A percentile compares a stretch with the other conserved stretches of the same genome.
These are phyloP conservation scores for Monopis laevigella DNA, from an alignment of 2,888 invertebrate species.

Conservation along the genomic window DNA sequence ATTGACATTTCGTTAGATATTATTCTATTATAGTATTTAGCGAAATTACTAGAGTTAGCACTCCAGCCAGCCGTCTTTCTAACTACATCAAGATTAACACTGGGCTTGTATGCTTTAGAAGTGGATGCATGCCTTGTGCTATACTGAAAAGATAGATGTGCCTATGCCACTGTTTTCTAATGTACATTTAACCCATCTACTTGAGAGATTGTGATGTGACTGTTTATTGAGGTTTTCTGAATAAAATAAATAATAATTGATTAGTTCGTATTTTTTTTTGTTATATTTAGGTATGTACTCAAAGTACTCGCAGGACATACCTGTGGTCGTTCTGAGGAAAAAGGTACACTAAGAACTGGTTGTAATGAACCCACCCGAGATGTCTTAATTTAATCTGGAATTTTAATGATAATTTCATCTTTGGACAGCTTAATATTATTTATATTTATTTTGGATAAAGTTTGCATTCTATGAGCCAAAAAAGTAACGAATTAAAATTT, in stretches of 20 bases:
- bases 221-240: conserved; percentile 14
- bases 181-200: conserved; percentile 19
- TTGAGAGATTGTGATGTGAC: conserved; percentile 18
- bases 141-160: conserved; percentile 15
- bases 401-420: conserved; percentile 9
- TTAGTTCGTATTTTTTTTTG: no score
- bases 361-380: conserved; percentile 14
- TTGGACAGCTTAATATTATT: conserved; percentile 13
- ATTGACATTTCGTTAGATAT: conserved; percentile 8
- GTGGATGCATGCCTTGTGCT: conserved; percentile 23
- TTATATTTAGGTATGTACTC: conserved; percentile 15
- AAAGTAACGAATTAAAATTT: no score
- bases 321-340: conserved; percentile 16
- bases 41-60: conserved; percentile 18
- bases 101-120: conserved; percentile 19
- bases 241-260: conserved; percentile 13
- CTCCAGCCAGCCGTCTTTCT: conserved; percentile 21
- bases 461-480: conserved; percentile 20
- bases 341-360: conserved; percentile 17
- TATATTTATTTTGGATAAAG: conserved; percentile 19
- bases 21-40: conserved; percentile 21
- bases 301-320: conserved; percentile 18
- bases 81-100: conserved; percentile 21
- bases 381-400: conserved; percentile 15
- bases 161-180: conserved; percentile 18